Evolutionary conservation across 2,113 vertebrate species (phyloP).

Genomic region (Psittacus erithacus): DNA sequence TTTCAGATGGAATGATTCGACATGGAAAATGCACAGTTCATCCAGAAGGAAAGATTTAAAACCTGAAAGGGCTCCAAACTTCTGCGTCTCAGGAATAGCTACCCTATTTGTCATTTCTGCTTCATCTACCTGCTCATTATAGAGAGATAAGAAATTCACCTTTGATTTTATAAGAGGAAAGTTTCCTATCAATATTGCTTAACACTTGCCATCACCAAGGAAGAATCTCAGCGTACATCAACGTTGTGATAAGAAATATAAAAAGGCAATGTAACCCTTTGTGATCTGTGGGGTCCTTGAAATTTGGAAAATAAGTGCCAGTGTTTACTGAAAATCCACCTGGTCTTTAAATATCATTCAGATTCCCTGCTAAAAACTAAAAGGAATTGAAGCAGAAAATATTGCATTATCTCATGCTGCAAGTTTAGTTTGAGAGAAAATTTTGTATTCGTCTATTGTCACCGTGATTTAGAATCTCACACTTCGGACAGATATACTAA

Average conservation of each 20-base stretch:
- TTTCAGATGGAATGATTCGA: not conserved
- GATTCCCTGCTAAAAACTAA: not conserved
- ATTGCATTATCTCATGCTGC: not conserved
- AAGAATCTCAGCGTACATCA: not conserved
- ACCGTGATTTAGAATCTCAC: not conserved
- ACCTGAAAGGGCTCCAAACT: not conserved
- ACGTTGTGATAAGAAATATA: not conserved
- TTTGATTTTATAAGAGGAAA: not conserved
- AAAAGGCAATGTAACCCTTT: not conserved
- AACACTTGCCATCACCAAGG: accelerated
- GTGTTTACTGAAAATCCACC: not conserved
- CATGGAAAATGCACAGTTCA: not conserved
- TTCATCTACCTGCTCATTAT: not conserved
- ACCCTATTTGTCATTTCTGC: not conserved
- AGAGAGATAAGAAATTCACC: not conserved
- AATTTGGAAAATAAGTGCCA: not conserved
- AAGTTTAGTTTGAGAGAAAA: not conserved
- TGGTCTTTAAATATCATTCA: not conserved
- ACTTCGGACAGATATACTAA: not conserved
- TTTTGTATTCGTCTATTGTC: not conserved
- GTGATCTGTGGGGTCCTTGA: not conserved
- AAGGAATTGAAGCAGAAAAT: not conserved
- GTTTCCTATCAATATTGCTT: not conserved
- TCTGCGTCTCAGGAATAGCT: not conserved
- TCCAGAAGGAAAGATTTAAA: not conserved